phyloP scores from a whole-genome alignment of 2,113 vertebrate genomes.

The Crotophaga sulcirostris region DNA sequence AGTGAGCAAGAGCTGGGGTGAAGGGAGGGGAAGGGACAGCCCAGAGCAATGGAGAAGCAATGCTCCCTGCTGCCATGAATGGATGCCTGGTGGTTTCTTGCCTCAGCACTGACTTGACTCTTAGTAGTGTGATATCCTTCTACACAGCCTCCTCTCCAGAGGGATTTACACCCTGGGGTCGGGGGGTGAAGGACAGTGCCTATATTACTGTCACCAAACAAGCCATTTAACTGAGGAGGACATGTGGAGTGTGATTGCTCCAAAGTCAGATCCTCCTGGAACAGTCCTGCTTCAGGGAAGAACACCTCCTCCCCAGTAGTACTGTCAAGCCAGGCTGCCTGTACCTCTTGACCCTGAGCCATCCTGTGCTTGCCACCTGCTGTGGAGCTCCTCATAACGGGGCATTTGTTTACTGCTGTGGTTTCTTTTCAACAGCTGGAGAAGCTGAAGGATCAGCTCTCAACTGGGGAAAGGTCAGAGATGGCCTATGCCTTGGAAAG shows the following conservation, averaged over 20 bases:
- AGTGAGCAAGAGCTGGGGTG: not conserved
- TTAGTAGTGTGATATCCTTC: not conserved
- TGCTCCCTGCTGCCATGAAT: not conserved
- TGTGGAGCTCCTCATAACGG: not conserved
- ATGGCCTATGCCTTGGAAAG: constrained; percentile 25
- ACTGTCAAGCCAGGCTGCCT: not conserved
- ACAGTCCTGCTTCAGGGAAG: not conserved
- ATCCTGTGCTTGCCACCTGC: not conserved
- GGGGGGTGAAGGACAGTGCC: not conserved
- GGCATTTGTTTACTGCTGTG: not conserved
- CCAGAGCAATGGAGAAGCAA: not conserved
- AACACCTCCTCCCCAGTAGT: not conserved
- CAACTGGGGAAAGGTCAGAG: constrained; percentile 29
- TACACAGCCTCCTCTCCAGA: not conserved
- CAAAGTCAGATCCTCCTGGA: not conserved
- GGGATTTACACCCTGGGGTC: not conserved
- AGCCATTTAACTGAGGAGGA: not conserved
- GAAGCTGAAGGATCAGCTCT: constrained; percentile 64
- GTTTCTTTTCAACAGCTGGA: constrained; percentile 63
- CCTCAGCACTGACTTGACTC: not conserved
- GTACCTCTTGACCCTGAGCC: not conserved
- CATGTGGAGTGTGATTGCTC: not conserved
- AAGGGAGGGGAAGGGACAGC: not conserved
- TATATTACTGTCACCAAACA: not conserved
- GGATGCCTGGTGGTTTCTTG: not conserved